phyloP scores from a whole-genome alignment of 35 echinoderm and acorn worm species.

The Heliocidaris erythrogramma region DNA sequence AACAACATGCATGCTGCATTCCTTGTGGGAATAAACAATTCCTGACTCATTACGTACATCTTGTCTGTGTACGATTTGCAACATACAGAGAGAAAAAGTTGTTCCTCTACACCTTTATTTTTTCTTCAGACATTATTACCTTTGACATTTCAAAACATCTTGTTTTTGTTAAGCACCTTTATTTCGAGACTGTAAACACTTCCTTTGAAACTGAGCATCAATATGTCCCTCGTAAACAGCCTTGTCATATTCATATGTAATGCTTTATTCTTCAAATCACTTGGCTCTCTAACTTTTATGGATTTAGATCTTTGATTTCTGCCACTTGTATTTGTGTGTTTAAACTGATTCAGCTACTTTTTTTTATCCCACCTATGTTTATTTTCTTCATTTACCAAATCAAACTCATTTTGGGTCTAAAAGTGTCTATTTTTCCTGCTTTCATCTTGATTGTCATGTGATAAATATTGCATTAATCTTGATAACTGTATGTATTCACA shows the following conservation, averaged over 20 bases:
- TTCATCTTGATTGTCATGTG: neutral
- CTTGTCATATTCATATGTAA: neutral
- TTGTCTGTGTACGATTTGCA: neutral
- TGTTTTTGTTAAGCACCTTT: slow-evolving; percentile 11
- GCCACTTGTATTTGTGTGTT: slow-evolving; percentile 23
- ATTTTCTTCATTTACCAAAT: slow-evolving; percentile 12
- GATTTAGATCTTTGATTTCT: slow-evolving; percentile 12
- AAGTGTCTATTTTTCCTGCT: neutral
- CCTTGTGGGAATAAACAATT: neutral
- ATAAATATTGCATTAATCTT: neutral
- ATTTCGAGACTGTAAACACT: neutral
- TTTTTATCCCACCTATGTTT: neutral
- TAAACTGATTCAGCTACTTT: neutral
- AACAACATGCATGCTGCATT: slow-evolving; percentile 48
- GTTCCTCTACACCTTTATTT: neutral
- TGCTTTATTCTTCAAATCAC: slow-evolving; percentile 5
- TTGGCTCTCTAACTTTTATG: neutral
- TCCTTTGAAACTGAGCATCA: neutral
- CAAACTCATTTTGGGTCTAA: slow-evolving; percentile 10
- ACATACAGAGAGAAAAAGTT: neutral
- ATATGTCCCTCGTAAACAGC: neutral
- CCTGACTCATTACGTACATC: slow-evolving; percentile 10
- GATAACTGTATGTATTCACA: slow-evolving; percentile 3
- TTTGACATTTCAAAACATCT: slow-evolving; percentile 18
- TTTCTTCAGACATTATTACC: slow-evolving; percentile 10